Evolutionary conservation across 2,113 vertebrate species (phyloP), one percentile per base, ranked within the genome.

Genomic region (Lichenostomus cassidix): DNA sequence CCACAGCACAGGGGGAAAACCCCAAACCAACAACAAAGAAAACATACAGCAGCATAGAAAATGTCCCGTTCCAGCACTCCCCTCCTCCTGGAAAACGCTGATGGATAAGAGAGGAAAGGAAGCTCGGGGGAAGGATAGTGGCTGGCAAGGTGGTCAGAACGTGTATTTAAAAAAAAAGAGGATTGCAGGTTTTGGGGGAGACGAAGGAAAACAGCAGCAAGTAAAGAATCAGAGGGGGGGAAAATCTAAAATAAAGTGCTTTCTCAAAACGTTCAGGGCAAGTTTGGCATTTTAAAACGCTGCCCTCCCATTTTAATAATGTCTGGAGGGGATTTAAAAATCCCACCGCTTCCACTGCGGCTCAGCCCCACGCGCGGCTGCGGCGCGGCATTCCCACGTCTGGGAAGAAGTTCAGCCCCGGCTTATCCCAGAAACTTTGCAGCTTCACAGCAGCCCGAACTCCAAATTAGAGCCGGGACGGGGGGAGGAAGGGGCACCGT

Each of bases 41-140:
- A 9, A 20, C 47, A 5, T 1, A 2, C 15, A 20, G 6, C 5
- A 4, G 16, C 14, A 5, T 0, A 5, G 16, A 46, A 50, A 78
- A 63, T 6, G 75, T 91, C 84, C 58, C 20, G 2, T 39, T 83
- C 55, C 55, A 50, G n/a, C 77, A 55, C 12, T 17, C 23, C 14
- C 5, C 12, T 22, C n/a, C 39, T 37, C 31, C 39, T 7, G 28
- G 9, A 39, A 69, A 62, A 52, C 14, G 20, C 41, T 1, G 20
- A 4, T 2, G 41, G 65, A 1, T 2, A 35, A 17, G 15, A 16
- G 50, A 44, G 15, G 20, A 76, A 15, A 37, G 5, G 22, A 16
- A 63, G 50, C 22, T 11, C 7, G 5, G 28, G 37, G 55, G 35
- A 31, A 5, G 0, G 3, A 8, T 0, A 59, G 46, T 0, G 13